A percentile compares a stretch with the other conserved stretches of the same genome.
Evolutionary conservation across 2,797 vertebrate genomes (phyloP).

Genomic region (Sciurus carolinensis): DNA sequence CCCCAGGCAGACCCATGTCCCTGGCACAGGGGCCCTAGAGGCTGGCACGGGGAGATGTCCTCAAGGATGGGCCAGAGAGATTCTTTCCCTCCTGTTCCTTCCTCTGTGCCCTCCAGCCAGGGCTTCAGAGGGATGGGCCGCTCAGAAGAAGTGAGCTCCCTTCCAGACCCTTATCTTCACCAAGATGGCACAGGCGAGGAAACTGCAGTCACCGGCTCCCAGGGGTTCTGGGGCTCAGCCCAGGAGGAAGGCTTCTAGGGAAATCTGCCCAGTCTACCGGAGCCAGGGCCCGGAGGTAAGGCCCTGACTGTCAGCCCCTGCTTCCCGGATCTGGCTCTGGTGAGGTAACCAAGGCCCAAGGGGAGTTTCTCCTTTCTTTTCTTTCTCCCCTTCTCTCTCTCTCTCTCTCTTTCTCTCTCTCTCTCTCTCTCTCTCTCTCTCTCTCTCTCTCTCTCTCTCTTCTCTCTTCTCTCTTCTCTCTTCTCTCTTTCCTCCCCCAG

Average conservation of each 20-base stretch:
- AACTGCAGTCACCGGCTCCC: neutral
- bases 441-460: too few species aligned
- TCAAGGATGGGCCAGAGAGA: neutral
- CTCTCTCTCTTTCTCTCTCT: too few species aligned
- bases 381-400: too few species aligned
- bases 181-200: neutral
- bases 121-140: neutral
- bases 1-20: neutral
- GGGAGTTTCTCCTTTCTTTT: too few species aligned
- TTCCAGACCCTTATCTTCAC: neutral
- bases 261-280: neutral
- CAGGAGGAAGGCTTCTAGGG: neutral
- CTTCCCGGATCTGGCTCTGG: neutral
- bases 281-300: neutral
- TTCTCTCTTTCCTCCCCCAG: too few species aligned
- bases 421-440: too few species aligned
- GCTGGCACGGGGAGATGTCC: accelerated
- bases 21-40: accelerated
- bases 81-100: neutral
- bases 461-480: too few species aligned
- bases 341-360: neutral
- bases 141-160: neutral
- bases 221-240: neutral
- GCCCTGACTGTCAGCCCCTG: neutral
- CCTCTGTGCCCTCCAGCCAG: neutral